Evolutionary conservation across 2,888 invertebrate genomes (phyloP).

Genomic region (Hermodice carunculata): DNA sequence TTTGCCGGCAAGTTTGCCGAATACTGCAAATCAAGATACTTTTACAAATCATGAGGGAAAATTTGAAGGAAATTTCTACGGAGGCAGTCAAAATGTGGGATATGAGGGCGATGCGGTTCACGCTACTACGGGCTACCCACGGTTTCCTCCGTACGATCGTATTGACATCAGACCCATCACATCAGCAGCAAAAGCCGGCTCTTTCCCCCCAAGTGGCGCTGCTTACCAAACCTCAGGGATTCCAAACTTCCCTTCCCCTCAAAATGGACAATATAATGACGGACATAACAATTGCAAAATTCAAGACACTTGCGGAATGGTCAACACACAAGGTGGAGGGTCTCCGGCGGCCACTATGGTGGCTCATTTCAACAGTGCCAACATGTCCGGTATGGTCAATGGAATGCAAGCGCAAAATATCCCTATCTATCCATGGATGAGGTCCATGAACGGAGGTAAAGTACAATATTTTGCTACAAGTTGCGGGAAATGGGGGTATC

Average conservation of each 20-base stretch:
- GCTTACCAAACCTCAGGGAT: neutral
- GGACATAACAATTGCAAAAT: neutral
- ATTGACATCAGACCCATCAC: slow-evolving; percentile 29
- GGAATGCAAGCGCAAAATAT: slow-evolving; percentile 34
- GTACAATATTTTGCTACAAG: neutral
- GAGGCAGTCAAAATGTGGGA: neutral
- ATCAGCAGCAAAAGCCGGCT: neutral
- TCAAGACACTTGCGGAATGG: slow-evolving; percentile 3
- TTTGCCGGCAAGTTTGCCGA: slow-evolving; percentile 30
- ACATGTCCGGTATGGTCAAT: slow-evolving; percentile 24
- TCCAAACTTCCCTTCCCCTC: neutral
- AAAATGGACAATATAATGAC: slow-evolving; percentile 23
- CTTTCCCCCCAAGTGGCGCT: neutral
- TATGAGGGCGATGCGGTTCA: slow-evolving; percentile 20
- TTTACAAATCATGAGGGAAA: slow-evolving; percentile 23
- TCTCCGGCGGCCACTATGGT: neutral
- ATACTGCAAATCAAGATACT: slow-evolving; percentile 11
- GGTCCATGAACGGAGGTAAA: slow-evolving; percentile 43
- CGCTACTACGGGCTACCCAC: slow-evolving; percentile 23
- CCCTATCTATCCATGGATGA: slow-evolving; percentile 48
- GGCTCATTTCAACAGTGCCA: neutral
- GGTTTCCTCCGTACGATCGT: slow-evolving; percentile 35
- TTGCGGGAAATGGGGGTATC: no score
- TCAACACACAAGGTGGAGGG: neutral
- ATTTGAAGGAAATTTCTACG: slow-evolving; percentile 25